phyloP scores from a whole-genome alignment of 1,140 invertebrate genomes.

The Eupristina koningsbergeri region DNA sequence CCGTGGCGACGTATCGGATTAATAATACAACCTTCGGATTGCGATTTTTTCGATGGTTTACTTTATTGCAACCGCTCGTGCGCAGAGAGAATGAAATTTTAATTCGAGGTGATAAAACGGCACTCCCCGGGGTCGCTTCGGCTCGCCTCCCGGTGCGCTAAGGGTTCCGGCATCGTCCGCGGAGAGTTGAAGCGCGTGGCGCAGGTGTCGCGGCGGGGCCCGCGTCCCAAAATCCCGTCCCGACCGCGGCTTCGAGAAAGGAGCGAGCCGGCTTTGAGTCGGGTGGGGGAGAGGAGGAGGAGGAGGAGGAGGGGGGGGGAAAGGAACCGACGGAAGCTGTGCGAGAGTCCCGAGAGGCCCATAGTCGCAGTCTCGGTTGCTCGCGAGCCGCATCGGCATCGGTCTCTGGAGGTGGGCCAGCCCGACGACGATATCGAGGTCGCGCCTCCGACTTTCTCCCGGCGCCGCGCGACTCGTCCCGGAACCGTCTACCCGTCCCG shows the following conservation, averaged over 20 bases:
- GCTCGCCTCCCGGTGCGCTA: background rate
- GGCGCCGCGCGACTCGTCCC: background rate
- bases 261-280: background rate
- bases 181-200: background rate
- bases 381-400: background rate
- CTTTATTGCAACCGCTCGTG: too few relatives aligned
- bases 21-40: too few relatives aligned
- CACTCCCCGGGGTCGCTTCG: too few relatives aligned
- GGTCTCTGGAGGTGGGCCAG: background rate
- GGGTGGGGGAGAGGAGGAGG: background rate
- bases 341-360: background rate
- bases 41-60: too few relatives aligned
- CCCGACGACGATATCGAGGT: background rate
- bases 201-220: background rate
- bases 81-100: too few relatives aligned
- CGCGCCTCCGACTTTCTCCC: slow-evolving; percentile 3
- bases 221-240: slow-evolving; percentile 5
- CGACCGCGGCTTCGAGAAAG: background rate
- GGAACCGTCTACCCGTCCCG: background rate
- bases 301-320: background rate
- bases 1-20: too few relatives aligned
- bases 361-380: background rate
- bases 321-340: background rate
- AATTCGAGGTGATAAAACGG: too few relatives aligned
- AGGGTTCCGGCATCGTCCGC: too few relatives aligned